Conservation (phyloP, 2,113 vertebrate genomes). For the Aptenodytes forsteri region DNA sequence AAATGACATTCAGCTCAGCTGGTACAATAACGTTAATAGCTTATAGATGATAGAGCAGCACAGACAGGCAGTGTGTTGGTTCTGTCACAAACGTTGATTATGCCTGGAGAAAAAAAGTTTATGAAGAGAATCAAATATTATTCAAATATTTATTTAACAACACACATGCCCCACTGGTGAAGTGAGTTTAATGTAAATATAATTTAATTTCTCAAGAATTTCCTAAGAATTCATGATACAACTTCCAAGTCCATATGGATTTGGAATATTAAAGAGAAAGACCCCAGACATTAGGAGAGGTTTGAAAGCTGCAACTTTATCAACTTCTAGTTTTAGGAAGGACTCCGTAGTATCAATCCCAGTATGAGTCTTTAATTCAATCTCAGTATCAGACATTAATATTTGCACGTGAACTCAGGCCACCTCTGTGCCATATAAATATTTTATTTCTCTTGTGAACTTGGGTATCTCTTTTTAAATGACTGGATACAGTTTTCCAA, state of each 20-base stretch:
- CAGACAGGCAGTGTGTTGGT: background rate
- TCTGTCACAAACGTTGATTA: background rate
- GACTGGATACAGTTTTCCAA: background rate
- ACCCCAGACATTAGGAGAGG: accelerated
- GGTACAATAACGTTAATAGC: background rate
- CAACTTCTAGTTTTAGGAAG: background rate
- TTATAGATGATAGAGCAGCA: background rate
- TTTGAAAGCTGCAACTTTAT: background rate
- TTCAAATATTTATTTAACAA: background rate
- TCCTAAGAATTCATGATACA: background rate
- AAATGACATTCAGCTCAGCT: background rate
- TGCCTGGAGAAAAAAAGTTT: background rate
- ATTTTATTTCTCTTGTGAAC: background rate
- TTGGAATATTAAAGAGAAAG: background rate
- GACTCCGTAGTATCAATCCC: background rate
- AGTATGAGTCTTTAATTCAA: background rate
- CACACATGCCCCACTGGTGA: background rate
- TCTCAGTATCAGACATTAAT: background rate
- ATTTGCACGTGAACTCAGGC: background rate
- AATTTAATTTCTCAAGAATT: background rate
- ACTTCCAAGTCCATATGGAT: background rate
- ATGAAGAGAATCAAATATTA: background rate
- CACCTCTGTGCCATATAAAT: background rate
- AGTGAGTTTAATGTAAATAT: background rate
- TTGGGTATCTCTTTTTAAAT: background rate